phyloP scores from a whole-genome alignment of 2,113 vertebrate genomes.

The Lycaon pictus region DNA sequence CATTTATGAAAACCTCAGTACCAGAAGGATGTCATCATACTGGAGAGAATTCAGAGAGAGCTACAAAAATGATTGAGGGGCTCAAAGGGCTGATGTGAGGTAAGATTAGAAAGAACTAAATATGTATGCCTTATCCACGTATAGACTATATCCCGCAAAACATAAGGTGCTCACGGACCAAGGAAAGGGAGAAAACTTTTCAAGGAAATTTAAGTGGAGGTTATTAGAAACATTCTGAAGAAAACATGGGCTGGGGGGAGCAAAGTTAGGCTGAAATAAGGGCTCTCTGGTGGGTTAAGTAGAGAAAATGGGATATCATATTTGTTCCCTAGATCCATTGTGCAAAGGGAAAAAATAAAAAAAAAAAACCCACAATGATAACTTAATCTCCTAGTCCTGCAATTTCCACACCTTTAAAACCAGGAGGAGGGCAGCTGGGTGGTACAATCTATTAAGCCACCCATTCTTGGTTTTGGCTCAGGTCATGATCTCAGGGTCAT shows the following conservation, averaged over 20 bases:
- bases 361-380: background rate
- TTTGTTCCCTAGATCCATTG: conserved; percentile 33
- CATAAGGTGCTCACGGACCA: conserved; percentile 7
- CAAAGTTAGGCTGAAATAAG: background rate
- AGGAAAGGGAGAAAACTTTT: conserved; percentile 61
- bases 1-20: conserved; percentile 84
- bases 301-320: conserved; percentile 14
- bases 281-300: background rate
- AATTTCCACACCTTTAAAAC: conserved; percentile 15
- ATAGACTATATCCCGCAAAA: conserved; percentile 27
- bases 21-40: conserved; percentile 85
- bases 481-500: background rate
- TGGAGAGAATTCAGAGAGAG: conserved; percentile 83
- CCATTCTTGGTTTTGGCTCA: background rate
- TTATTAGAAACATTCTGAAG: conserved; percentile 37
- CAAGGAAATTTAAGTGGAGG: conserved; percentile 51
- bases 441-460: background rate
- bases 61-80: conserved; percentile 79
- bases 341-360: background rate
- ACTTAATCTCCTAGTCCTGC: background rate
- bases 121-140: conserved; percentile 76
- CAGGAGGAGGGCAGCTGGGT: background rate
- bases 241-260: background rate
- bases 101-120: conserved; percentile 77
- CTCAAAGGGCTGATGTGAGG: conserved; percentile 71